These are phyloP conservation scores for Lordiphosa andalusiaca DNA, from an alignment of 2,888 invertebrate species.

Conservation along the genomic window DNA sequence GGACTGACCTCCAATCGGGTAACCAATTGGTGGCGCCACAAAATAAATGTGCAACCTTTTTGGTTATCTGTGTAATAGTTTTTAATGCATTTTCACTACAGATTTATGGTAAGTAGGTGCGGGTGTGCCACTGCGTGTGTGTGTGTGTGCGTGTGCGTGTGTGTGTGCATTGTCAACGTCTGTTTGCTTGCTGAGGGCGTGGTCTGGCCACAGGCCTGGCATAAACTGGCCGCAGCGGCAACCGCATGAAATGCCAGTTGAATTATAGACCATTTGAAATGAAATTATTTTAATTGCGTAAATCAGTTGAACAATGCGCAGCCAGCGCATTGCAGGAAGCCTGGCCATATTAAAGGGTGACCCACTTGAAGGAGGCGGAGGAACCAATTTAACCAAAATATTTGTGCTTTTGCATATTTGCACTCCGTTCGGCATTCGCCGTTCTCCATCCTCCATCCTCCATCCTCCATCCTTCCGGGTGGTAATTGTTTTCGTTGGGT, in stretches of 20 bases:
- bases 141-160: not conserved
- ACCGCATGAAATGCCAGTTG: constrained; percentile 65
- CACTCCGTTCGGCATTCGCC: constrained; percentile 62
- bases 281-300: constrained; percentile 75
- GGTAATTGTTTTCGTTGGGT: constrained; percentile 62
- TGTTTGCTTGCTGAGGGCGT: constrained; percentile 24
- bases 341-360: too few species aligned
- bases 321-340: constrained; percentile 48
- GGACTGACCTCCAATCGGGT: too few species aligned
- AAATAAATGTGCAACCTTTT: not conserved
- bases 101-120: constrained; percentile 38
- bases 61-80: constrained; percentile 32
- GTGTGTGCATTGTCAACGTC: constrained; percentile 36
- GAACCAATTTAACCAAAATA: constrained; percentile 50
- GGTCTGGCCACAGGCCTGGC: constrained; percentile 18
- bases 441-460: too few species aligned
- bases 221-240: constrained; percentile 45
- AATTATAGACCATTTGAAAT: constrained; percentile 71
- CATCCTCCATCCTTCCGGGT: constrained; percentile 19
- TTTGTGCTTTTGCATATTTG: constrained; percentile 67
- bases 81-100: constrained; percentile 39
- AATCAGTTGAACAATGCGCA: constrained; percentile 59
- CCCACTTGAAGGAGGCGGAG: too few species aligned
- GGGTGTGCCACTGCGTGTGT: not conserved
- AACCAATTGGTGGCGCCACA: too few species aligned